Conservation (phyloP, 2,888 invertebrate genomes). For the Dryomyza anilis region DNA sequence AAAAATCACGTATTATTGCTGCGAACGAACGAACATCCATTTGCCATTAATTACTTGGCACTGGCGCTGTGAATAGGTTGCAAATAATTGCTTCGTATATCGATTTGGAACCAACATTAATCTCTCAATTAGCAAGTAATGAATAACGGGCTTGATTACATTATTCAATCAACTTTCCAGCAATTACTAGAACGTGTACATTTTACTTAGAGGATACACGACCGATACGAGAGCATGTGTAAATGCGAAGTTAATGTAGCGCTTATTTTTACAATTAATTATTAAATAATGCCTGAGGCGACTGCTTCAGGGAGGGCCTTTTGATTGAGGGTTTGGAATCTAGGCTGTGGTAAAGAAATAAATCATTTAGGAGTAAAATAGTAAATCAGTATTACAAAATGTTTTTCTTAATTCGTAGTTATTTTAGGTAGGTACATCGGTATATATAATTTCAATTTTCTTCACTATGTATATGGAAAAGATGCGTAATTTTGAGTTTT, state of each 20-base stretch:
- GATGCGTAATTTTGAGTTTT: too few species aligned
- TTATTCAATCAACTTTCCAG: constrained; percentile 5
- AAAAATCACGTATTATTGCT: constrained; percentile 4
- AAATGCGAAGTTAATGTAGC: background rate
- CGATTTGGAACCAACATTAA: background rate
- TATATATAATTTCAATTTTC: too few species aligned
- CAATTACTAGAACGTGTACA: constrained; percentile 6
- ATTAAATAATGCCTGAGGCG: too few species aligned
- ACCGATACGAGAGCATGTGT: too few species aligned
- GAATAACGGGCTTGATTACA: constrained; percentile 6
- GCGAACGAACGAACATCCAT: background rate
- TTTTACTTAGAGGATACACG: background rate
- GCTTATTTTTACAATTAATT: background rate
- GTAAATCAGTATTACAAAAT: too few species aligned
- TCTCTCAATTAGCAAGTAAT: constrained; percentile 11
- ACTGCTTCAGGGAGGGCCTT: too few species aligned
- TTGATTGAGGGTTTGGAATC: background rate
- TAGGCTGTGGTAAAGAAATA: too few species aligned
- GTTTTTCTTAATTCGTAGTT: too few species aligned
- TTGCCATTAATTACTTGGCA: background rate
- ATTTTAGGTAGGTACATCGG: too few species aligned
- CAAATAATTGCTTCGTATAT: constrained; percentile 1
- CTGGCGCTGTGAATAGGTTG: background rate
- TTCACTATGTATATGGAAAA: too few species aligned
- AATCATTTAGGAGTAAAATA: too few species aligned